Evolutionary conservation across 2,888 invertebrate genomes (phyloP).

Genomic region (Hedychridium roseum): DNA sequence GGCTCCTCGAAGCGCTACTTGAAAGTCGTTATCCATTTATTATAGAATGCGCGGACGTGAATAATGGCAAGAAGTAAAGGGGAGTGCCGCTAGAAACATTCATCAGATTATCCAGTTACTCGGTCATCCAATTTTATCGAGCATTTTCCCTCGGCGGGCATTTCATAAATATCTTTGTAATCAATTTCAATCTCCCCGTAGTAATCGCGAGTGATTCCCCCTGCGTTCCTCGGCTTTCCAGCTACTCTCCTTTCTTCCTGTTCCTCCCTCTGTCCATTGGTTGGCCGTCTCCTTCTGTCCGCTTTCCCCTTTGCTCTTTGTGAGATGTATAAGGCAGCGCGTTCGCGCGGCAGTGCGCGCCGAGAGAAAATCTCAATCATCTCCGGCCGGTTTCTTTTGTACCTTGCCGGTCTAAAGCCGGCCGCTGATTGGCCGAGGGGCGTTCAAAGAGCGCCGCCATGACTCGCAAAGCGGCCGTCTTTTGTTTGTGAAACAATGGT

Average conservation of each 20-base stretch:
- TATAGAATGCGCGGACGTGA: too few species aligned
- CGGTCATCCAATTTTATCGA: too few species aligned
- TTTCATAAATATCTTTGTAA: too few species aligned
- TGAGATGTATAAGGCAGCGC: constrained; percentile 17
- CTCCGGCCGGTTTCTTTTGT: constrained; percentile 54
- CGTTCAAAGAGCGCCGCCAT: constrained; percentile 63
- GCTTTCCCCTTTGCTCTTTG: constrained; percentile 2
- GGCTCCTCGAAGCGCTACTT: too few species aligned
- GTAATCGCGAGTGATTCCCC: neutral
- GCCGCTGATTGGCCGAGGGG: constrained; percentile 58
- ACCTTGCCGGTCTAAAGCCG: constrained; percentile 52
- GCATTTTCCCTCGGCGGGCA: too few species aligned
- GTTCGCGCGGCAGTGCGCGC: constrained; percentile 25
- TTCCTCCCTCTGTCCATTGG: neutral
- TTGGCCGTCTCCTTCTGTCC: neutral
- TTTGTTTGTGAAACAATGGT: constrained; percentile 64
- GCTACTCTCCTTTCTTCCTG: constrained; percentile 2
- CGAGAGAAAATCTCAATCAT: constrained; percentile 60
- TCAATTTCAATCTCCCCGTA: too few species aligned
- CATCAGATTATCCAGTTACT: too few species aligned
- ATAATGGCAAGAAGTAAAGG: too few species aligned
- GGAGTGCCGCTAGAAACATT: too few species aligned
- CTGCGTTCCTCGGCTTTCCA: constrained; percentile 3
- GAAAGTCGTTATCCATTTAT: too few species aligned
- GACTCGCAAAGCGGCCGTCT: constrained; percentile 59